Evolutionary conservation across 2,888 invertebrate species (phyloP), one percentile per base, ranked within the genome.

Genomic region (Lypha dubia): DNA sequence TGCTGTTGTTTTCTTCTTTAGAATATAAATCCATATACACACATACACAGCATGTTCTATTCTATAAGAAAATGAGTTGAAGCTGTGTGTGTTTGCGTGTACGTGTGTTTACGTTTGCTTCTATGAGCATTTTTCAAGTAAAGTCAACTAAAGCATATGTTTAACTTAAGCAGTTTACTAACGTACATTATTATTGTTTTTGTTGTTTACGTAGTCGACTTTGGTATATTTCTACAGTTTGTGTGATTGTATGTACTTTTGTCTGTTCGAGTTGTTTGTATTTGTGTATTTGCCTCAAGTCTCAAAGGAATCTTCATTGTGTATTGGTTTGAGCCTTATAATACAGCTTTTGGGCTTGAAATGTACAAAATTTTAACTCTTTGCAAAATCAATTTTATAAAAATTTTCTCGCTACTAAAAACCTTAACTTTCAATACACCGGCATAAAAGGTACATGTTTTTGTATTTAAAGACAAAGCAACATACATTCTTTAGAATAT

Each of bases 221-320:
- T 49, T 44, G 35, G 20, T 17, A 65, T 76, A 32, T 44, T n/a
- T 44, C 44, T 71, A n/a, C 20, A 76, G 49, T 68, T 51, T 46
- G 15, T 46, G 22, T 38, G 9, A 24, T 2, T 58, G 9, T 77
- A 15, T 53, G 79, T 44, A 38, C 44, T 28, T 80, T 58, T 77
- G 51, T 84, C 63, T 71, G 79, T 74, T 46, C 22, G 49, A 63
- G 20, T 56, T 68, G 28, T 65, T 56, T 83, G 41, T 82, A 17
- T 13, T 49, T 87, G 83, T 87, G 86, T 88, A 89, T 90, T 88
- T 89, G 89, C 88, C 89, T 88, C 88, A 88, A 84, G 81, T 84
- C 81, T 84, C 84, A 81, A 77, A 81, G 84, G 84, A 81, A 84
- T 84, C 77, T 81, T 81, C 81, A 63, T 84, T 80, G 70, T 83